Conservation (phyloP, 2,113 vertebrate genomes). For the Cranoglanis bouderius region DNA sequence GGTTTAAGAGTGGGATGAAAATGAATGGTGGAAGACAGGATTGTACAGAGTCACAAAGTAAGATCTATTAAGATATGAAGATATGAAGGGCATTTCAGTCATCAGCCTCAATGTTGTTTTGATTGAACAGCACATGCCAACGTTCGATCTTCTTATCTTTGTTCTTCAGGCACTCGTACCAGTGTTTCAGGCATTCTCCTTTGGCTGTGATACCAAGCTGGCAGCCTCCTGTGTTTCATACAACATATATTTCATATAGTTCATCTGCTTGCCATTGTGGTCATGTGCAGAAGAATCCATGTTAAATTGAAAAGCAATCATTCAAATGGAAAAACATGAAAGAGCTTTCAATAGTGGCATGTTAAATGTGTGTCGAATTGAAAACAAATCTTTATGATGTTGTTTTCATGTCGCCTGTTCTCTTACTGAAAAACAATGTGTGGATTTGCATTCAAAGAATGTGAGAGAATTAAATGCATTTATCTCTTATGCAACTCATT, state of each 20-base stretch:
- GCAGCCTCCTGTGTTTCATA: slow-evolving; percentile 75
- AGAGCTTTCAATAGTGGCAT: not conserved
- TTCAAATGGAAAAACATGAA: not conserved
- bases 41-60: slow-evolving; percentile 11
- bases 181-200: slow-evolving; percentile 95
- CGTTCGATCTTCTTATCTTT: slow-evolving; percentile 98
- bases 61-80: not conserved
- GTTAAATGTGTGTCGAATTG: not conserved
- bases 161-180: slow-evolving; percentile 98
- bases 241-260: not conserved
- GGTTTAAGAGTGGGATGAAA: not conserved
- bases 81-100: slow-evolving; percentile 54
- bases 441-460: not conserved
- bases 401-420: not conserved
- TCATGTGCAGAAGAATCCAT: not conserved
- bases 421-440: not conserved
- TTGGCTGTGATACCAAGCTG: slow-evolving; percentile 95
- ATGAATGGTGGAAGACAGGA: slow-evolving; percentile 28
- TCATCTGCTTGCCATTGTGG: not conserved
- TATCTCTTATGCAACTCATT: not conserved
- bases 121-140: slow-evolving; percentile 92
- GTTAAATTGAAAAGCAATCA: not conserved
- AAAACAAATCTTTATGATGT: not conserved
- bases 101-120: slow-evolving; percentile 79
- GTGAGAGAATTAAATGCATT: not conserved